Conservation (phyloP, 2,113 vertebrate species). For the Rhinopithecus roxellana region DNA sequence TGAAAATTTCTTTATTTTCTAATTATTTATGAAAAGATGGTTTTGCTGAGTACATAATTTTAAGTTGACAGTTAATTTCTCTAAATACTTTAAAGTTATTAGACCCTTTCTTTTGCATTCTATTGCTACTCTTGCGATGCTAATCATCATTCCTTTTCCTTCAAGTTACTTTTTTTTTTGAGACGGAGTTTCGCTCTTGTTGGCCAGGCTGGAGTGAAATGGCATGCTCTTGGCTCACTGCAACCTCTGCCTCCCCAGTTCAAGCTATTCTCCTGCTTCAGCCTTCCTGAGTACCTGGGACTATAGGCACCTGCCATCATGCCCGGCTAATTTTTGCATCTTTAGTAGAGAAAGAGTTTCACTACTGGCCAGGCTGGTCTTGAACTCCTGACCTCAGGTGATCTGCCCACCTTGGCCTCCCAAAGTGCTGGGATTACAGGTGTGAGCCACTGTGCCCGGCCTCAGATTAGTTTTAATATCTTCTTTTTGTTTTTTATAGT, state of each 20-base stretch:
- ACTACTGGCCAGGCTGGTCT: too few relatives aligned
- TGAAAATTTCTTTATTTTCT: background rate
- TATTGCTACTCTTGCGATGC: background rate
- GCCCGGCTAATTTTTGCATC: background rate
- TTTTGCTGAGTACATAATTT: slow-evolving; percentile 21
- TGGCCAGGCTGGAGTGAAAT: background rate
- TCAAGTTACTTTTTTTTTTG: background rate
- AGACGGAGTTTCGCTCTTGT: background rate
- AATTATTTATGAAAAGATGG: background rate
- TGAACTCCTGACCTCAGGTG: too few relatives aligned
- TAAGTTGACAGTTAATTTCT: background rate
- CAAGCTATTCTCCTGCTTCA: too few relatives aligned
- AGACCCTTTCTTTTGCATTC: background rate
- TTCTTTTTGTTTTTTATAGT: background rate
- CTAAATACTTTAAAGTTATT: background rate
- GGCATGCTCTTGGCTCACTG: background rate
- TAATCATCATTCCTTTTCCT: background rate
- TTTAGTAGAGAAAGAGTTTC: background rate
- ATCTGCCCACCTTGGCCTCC: too few relatives aligned
- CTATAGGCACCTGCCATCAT: background rate
- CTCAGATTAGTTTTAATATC: background rate
- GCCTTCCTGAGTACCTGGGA: background rate
- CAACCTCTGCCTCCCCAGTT: background rate
- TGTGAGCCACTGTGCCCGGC: background rate
- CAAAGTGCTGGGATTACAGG: background rate